Evolutionary conservation across 2,888 invertebrate species (phyloP), one percentile per base, ranked within the genome.

Genomic region (Ophion ellenae): DNA sequence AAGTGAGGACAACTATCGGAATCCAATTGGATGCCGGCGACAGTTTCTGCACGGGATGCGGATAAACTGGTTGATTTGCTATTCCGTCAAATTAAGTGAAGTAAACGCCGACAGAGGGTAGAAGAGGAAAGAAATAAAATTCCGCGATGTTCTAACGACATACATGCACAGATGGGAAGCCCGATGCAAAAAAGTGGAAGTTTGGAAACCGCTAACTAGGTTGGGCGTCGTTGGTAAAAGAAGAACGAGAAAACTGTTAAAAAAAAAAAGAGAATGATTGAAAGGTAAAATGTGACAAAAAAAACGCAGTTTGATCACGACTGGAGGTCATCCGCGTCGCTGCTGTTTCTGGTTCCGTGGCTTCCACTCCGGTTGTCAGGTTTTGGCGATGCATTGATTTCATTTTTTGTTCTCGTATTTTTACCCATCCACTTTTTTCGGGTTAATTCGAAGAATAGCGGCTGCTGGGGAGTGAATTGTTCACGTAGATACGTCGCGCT

Each of bases 401-500:
- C 45, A 64, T 79, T 63, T 73, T 53, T 59, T 40, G 6, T 76
- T 67, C 9, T 63, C 70, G 2, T 67, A 36, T 73, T 67, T 61
- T 73, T 63, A 20, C 71, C 57, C 53, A 20, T 20, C 63, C 69
- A 63, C 20, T 78, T 82, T 83, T 87, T 85, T 83, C 17, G 66
- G 77, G 77, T 83, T 91, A 90, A 90, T 90, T 88, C 88, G 88
- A 89, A 89, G 89, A 90, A 90, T 88, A 88, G 89, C 84, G 76
- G 86, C 87, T 77, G 89, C 85, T 63, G 70, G 70, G 59, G 71
- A 76, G 53, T 75, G 86, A 84, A 87, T 88, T 86, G 89, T 88
- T 85, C 87, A 61, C 83, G 75, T 47, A 83, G 61, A 75, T 78
- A 87, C 86, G 88, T 89, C 89, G 87, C 88, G 89, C 87, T 80